A percentile compares a stretch with the other conserved stretches of the same genome.
These are phyloP conservation scores for Tangachromis dhanisi DNA, from an alignment of 2,113 vertebrate genomes.

Conservation along the genomic window DNA sequence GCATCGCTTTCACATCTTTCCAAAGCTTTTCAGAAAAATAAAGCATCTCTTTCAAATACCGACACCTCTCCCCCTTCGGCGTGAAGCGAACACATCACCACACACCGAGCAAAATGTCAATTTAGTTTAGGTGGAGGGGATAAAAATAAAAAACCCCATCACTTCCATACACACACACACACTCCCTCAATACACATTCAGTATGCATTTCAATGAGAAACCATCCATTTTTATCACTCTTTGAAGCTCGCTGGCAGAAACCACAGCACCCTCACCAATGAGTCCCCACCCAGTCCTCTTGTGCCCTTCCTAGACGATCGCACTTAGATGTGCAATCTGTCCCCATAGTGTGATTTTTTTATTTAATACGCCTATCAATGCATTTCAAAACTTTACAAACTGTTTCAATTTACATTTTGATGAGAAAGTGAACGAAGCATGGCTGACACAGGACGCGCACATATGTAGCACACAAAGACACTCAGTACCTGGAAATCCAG, in stretches of 20 bases:
- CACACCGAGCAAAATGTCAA: background rate
- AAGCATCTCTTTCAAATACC: background rate
- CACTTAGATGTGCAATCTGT: background rate
- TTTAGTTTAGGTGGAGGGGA: background rate
- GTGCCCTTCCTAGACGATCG: background rate
- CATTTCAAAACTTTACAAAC: background rate
- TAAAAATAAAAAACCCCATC: fast-evolving
- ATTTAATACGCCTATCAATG: background rate
- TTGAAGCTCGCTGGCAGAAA: constrained; percentile 30
- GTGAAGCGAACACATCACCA: background rate
- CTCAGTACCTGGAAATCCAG: constrained; percentile 87
- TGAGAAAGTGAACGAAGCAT: background rate
- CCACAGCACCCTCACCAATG: constrained; percentile 14
- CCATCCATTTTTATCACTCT: constrained; percentile 14
- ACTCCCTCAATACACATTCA: background rate
- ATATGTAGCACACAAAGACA: background rate
- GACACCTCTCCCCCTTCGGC: background rate
- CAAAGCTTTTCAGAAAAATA: background rate
- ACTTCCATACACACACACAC: background rate
- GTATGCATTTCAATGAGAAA: background rate
- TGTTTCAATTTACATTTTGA: constrained; percentile 35
- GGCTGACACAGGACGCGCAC: background rate
- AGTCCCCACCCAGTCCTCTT: background rate
- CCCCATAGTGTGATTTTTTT: background rate
- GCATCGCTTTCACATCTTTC: background rate